A percentile compares a stretch with the other conserved stretches of the same genome.
These are phyloP conservation scores for Erpornis zantholeuca DNA, from an alignment of 2,113 vertebrate species.

Conservation along the genomic window DNA sequence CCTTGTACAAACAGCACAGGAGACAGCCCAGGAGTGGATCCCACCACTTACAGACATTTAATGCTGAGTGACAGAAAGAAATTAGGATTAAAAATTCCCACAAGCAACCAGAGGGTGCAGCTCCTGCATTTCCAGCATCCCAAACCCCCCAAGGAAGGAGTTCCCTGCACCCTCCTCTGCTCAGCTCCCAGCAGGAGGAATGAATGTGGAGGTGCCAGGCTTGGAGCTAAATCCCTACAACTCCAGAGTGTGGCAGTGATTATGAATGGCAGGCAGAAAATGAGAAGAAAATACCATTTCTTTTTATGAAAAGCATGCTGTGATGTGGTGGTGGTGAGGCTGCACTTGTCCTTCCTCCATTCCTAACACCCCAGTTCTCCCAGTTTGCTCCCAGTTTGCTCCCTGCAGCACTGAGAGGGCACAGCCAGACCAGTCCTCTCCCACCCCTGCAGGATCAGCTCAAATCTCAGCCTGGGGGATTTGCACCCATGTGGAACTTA, in stretches of 20 bases:
- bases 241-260: not conserved
- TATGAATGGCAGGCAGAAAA: not conserved
- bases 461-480: fast-evolving
- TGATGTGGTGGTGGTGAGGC: not conserved
- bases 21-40: not conserved
- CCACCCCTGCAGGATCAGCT: not conserved
- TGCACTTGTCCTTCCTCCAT: not conserved
- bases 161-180: not conserved
- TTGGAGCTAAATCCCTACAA: not conserved
- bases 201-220: not conserved
- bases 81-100: not conserved
- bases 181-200: not conserved
- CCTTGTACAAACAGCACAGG: not conserved
- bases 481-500: fast-evolving
- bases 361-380: not conserved
- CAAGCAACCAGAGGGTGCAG: not conserved
- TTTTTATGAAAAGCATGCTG: not conserved
- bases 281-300: not conserved
- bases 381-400: not conserved
- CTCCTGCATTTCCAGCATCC: not conserved
- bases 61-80: not conserved
- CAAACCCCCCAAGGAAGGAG: not conserved
- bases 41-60: not conserved
- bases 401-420: not conserved
- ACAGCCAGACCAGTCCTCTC: not conserved